Percentiles rank a stretch among this genome's conserved stretches.
These are phyloP conservation scores for Tachuris rubrigastra DNA, from an alignment of 2,113 vertebrate species.

Conservation along the genomic window DNA sequence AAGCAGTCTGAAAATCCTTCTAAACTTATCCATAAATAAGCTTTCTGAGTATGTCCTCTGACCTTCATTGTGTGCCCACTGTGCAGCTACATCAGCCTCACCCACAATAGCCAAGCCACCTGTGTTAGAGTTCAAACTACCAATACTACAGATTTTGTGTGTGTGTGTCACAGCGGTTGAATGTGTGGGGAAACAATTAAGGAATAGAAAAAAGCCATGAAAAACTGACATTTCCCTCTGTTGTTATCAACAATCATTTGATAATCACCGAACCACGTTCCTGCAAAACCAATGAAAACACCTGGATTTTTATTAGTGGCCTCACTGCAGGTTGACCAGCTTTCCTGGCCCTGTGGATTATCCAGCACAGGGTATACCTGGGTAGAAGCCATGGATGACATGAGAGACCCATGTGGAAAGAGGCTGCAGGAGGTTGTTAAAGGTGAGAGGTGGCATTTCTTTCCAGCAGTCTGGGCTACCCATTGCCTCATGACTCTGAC, in stretches of 20 bases:
- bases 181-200: background rate
- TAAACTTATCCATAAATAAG: background rate
- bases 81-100: background rate
- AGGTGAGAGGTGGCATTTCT: background rate
- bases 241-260: too few relatives aligned
- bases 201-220: too few relatives aligned
- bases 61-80: background rate
- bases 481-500: background rate
- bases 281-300: background rate
- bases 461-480: background rate
- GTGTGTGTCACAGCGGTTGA: background rate
- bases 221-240: background rate
- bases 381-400: background rate
- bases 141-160: background rate
- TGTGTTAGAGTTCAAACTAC: background rate
- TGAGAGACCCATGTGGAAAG: background rate
- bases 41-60: background rate
- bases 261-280: background rate
- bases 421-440: background rate
- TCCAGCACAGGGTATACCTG: background rate
- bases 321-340: background rate
- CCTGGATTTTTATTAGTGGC: background rate
- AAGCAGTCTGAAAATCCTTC: background rate
- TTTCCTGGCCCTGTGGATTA: background rate
- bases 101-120: background rate